phyloP scores from a whole-genome alignment of 2,113 vertebrate species.

The Panthera leo region DNA sequence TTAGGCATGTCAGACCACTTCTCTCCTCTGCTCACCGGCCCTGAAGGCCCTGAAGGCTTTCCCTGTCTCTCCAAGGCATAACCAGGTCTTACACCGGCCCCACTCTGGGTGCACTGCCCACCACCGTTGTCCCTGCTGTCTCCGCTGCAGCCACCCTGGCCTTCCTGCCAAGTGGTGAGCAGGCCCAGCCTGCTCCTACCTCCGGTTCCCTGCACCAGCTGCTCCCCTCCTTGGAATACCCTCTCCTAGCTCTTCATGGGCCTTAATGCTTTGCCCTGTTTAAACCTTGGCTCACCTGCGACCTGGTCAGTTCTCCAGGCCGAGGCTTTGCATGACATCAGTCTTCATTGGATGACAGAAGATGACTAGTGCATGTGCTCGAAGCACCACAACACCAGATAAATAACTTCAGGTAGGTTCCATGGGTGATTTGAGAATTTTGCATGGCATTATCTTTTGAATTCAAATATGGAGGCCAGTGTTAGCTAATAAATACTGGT shows the following conservation, averaged over 20 bases:
- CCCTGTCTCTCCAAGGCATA: no score
- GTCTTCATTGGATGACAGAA: neutral
- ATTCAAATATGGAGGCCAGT: neutral
- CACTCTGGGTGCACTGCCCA: rapidly evolving
- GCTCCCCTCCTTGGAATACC: neutral
- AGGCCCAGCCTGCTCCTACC: neutral
- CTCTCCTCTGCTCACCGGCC: neutral
- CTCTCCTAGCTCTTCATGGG: neutral
- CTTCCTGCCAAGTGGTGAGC: neutral
- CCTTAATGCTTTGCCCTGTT: neutral
- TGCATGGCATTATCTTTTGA: neutral
- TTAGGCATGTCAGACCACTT: neutral
- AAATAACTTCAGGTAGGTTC: neutral
- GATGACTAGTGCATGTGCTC: neutral
- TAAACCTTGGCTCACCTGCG: neutral
- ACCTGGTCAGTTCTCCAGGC: neutral
- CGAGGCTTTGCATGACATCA: neutral
- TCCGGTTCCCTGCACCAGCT: neutral
- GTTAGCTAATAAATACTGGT: neutral
- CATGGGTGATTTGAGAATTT: neutral
- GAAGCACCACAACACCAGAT: no score
- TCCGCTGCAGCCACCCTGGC: neutral
- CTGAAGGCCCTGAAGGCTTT: no score
- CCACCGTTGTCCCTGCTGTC: neutral
- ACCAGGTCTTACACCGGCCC: no score